Evolutionary conservation across 92 coral and sea anemone genomes (phyloP).

Genomic region (Desmophyllum pertusum): DNA sequence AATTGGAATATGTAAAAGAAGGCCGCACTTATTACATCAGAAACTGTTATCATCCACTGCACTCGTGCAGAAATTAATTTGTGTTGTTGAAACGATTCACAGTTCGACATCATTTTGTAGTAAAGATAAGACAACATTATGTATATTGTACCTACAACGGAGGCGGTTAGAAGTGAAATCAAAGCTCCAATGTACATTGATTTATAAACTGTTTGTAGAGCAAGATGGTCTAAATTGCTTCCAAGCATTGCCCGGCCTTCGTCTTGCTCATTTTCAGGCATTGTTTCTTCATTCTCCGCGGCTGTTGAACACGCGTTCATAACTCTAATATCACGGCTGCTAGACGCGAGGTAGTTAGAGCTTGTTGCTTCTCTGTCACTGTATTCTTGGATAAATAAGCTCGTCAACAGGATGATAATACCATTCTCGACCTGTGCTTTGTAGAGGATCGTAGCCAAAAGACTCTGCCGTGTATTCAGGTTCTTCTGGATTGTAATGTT

Average conservation of each 20-base stretch:
- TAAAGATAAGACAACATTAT: background rate
- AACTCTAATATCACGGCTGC: background rate
- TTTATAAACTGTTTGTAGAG: conserved; percentile 1
- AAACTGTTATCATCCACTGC: background rate
- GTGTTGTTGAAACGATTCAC: background rate
- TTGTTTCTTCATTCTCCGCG: background rate
- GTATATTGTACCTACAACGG: background rate
- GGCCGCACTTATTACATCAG: background rate
- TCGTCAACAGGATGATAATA: conserved; percentile 28
- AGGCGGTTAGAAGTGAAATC: conserved; percentile 1
- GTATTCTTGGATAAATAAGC: conserved; percentile 36
- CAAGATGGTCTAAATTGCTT: background rate
- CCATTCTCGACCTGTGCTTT: conserved; percentile 43
- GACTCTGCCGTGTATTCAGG: conserved; percentile 30
- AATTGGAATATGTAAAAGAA: background rate
- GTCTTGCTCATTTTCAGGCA: background rate
- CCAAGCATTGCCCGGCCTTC: conserved; percentile 15
- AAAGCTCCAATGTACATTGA: conserved; percentile 28
- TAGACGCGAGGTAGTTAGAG: background rate
- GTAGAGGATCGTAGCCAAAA: conserved; percentile 38
- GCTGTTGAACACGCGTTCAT: background rate
- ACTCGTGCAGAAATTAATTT: no score
- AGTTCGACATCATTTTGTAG: background rate
- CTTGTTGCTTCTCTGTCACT: conserved; percentile 1
- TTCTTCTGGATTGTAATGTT: conserved; percentile 23